These are phyloP conservation scores for Sebastes cheni DNA, from an alignment of 2,797 vertebrate species.

Conservation along the genomic window DNA sequence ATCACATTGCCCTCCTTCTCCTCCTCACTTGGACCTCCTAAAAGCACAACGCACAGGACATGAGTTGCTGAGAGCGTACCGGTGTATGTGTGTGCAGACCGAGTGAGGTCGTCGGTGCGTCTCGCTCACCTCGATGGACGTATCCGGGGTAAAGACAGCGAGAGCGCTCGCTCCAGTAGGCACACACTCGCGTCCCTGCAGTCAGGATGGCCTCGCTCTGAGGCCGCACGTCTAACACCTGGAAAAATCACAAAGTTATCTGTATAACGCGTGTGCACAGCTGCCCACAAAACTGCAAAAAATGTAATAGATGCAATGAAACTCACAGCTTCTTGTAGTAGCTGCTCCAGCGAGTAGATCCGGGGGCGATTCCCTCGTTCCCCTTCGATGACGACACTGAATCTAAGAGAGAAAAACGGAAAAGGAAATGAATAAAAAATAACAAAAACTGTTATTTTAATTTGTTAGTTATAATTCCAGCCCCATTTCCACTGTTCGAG, in stretches of 20 bases:
- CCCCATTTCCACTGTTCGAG: neutral
- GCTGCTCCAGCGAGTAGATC: slow-evolving; percentile 95
- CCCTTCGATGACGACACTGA: slow-evolving; percentile 94
- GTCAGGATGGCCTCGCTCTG: slow-evolving; percentile 87
- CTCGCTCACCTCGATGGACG: slow-evolving; percentile 87
- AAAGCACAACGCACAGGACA: slow-evolving; percentile 10
- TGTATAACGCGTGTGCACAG: neutral
- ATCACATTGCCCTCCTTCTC: slow-evolving; percentile 90
- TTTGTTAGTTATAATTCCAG: neutral
- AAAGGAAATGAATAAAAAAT: neutral
- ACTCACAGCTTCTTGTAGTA: slow-evolving; percentile 95
- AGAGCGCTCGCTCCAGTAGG: slow-evolving; percentile 96
- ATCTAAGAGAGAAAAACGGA: slow-evolving; percentile 75
- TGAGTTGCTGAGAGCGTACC: neutral
- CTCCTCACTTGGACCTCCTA: slow-evolving; percentile 86
- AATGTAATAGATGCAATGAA: neutral
- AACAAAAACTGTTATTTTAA: neutral
- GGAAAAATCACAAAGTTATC: slow-evolving; percentile 11
- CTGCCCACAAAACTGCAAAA: neutral
- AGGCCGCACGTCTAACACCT: slow-evolving; percentile 91
- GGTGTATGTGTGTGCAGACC: neutral
- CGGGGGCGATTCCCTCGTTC: slow-evolving; percentile 93
- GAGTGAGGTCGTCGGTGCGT: neutral
- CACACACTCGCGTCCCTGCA: slow-evolving; percentile 91
- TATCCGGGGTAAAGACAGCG: slow-evolving; percentile 94